These are phyloP conservation scores for Sapayoa aenigma DNA, from an alignment of 2,113 vertebrate genomes.

Conservation along the genomic window DNA sequence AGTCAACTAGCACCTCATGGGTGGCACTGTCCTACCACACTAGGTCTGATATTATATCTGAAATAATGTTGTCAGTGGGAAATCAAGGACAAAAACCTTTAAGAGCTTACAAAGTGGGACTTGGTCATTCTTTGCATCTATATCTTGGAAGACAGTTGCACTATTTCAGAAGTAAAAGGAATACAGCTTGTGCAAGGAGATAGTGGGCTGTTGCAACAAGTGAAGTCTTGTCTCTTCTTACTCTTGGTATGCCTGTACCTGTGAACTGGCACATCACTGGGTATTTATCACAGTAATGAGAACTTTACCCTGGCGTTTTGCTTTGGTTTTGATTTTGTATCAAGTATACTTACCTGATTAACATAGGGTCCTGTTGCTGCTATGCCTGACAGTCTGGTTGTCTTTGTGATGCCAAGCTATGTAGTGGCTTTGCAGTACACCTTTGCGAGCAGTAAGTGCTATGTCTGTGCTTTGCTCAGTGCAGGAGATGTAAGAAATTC, in stretches of 20 bases:
- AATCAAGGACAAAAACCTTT: neutral
- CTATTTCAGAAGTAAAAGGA: neutral
- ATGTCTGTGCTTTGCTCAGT: neutral
- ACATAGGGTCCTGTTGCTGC: neutral
- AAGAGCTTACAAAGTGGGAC: neutral
- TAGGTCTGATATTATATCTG: neutral
- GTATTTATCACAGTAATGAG: neutral
- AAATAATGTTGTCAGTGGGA: neutral
- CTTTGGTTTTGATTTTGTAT: neutral
- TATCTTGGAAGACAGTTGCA: neutral
- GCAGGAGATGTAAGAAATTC: neutral
- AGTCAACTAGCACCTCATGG: neutral
- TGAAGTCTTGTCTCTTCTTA: neutral
- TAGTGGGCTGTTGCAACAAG: neutral
- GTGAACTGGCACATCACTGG: neutral
- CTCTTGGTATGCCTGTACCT: neutral
- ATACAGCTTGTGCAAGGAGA: neutral
- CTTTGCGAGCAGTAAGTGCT: neutral
- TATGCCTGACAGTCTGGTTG: neutral
- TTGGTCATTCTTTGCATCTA: neutral
- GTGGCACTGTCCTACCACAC: neutral
- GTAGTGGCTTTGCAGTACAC: neutral
- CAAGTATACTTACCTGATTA: neutral
- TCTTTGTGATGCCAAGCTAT: neutral
- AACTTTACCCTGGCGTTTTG: neutral